These are phyloP conservation scores for Nemurella pictetii DNA, from an alignment of 2,888 invertebrate species.

Conservation along the genomic window DNA sequence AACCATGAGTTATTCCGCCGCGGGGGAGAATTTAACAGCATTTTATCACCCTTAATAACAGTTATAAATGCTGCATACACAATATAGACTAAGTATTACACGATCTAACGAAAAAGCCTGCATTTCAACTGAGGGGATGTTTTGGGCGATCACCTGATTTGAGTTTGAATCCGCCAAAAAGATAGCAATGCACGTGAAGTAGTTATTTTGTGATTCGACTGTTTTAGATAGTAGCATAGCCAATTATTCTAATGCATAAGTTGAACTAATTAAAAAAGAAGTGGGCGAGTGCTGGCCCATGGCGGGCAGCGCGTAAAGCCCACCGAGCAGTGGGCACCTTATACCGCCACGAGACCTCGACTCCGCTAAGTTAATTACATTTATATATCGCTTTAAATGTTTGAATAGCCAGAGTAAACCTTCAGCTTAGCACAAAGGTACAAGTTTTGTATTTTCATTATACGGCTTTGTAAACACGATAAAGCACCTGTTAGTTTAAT, in stretches of 20 bases:
- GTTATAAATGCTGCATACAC: constrained; percentile 6
- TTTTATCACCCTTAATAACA: constrained; percentile 27
- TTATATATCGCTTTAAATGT: constrained; percentile 18
- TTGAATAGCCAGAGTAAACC: neutral
- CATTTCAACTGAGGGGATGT: too few species aligned
- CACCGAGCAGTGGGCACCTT: too few species aligned
- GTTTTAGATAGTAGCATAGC: too few species aligned
- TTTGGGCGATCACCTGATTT: too few species aligned
- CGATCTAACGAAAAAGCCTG: too few species aligned
- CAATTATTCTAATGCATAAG: too few species aligned
- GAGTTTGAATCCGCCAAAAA: too few species aligned
- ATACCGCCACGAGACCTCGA: neutral
- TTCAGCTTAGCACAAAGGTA: neutral
- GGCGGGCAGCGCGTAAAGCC: too few species aligned
- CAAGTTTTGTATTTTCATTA: constrained; percentile 12
- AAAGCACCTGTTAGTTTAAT: constrained; percentile 37
- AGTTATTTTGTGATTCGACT: too few species aligned
- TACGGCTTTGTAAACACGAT: constrained; percentile 8
- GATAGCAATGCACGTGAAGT: too few species aligned
- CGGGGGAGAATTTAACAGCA: neutral
- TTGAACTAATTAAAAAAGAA: too few species aligned
- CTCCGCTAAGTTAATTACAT: constrained; percentile 3
- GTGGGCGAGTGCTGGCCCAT: too few species aligned
- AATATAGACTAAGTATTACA: neutral
- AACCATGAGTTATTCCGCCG: constrained; percentile 1